Evolutionary conservation across 2,888 invertebrate species (phyloP), one percentile per base, ranked within the genome.

Genomic region (Hypsopygia costalis): DNA sequence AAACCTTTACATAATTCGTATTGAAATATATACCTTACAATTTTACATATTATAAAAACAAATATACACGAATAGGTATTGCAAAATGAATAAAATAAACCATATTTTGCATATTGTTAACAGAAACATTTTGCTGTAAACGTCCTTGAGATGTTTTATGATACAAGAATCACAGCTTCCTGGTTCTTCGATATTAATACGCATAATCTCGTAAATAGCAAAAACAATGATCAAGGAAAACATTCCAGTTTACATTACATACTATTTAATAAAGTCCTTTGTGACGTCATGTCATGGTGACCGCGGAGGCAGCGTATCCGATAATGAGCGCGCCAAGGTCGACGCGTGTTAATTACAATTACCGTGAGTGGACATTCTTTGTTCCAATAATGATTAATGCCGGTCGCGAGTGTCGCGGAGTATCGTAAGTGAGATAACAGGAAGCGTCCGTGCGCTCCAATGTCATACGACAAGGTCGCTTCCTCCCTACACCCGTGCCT

Each of bases 361-460:
- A 81, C 83, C 80, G 81, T 78, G 82, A 86, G 86, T 87, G 87
- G 85, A 83, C 86, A 86, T 81, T 87, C 87, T 88, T 88, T 88
- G 87, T 87, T 88, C 77, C 81, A 82, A 80, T 85, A 85, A 76
- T 83, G 83, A 87, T 82, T 79, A 87, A 85, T 80, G 80, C 81
- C 72, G 71, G 69, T 62, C 76, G 81, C 76, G 70, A 78, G 71
- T 68, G 75, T 66, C 75, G 78, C 73, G 70, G 73, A 81, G 71
- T 77, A 80, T 80, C 76, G 74, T 71, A 70, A 73, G 72, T 76
- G 81, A 83, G 87, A 86, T 83, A 86, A 81, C 85, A 87, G 87
- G 86, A 87, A 87, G 78, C 81, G 79, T 74, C 78, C 79, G 70
- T 73, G 73, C 65, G 69, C 73, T 67, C 73, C 82, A 86, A 85